Evolutionary conservation across 37 sponge, comb jelly and placozoan genomes (phyloP).

Genomic region (Ephydatia muelleri): DNA sequence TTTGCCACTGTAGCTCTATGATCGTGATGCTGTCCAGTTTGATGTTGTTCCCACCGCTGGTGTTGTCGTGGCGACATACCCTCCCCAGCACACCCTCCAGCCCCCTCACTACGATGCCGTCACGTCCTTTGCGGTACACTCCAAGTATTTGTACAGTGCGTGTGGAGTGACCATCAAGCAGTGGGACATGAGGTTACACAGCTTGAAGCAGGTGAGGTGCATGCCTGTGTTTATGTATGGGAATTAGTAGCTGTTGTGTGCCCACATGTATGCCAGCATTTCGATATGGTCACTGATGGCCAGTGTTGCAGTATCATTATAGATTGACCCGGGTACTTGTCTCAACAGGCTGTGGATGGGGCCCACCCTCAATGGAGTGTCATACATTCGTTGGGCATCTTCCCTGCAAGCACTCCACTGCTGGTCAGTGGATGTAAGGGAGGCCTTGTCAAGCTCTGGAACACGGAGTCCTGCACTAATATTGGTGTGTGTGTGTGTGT

Average conservation of each 20-base stretch:
- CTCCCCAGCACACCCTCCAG: slow-evolving; percentile 52
- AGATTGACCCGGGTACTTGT: background rate
- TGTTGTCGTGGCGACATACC: slow-evolving; percentile 2
- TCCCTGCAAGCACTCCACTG: slow-evolving; percentile 20
- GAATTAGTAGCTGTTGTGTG: too few species aligned
- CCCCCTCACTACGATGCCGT: slow-evolving; percentile 89
- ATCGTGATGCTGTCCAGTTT: slow-evolving; percentile 1
- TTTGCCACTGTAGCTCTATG: slow-evolving; percentile 16
- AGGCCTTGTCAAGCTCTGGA: slow-evolving; percentile 76
- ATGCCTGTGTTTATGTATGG: too few species aligned
- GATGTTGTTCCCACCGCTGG: background rate
- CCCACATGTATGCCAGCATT: too few species aligned
- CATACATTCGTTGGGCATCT: slow-evolving; percentile 59
- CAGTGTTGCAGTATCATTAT: background rate
- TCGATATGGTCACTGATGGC: too few species aligned
- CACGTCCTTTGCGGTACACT: slow-evolving; percentile 68
- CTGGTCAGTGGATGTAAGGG: slow-evolving; percentile 80
- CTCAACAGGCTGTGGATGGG: slow-evolving; percentile 68
- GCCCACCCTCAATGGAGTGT: slow-evolving; percentile 67
- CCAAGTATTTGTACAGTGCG: too few species aligned
- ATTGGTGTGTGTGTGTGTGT: slow-evolving; percentile 35
- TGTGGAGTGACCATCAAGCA: too few species aligned
- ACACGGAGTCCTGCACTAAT: slow-evolving; percentile 19
- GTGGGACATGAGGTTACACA: slow-evolving; percentile 63
- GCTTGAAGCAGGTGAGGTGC: slow-evolving; percentile 67